Percentiles rank a stretch among this genome's conserved stretches.
Conservation (phyloP, 2,888 invertebrate species). For the Volucella bombylans region DNA sequence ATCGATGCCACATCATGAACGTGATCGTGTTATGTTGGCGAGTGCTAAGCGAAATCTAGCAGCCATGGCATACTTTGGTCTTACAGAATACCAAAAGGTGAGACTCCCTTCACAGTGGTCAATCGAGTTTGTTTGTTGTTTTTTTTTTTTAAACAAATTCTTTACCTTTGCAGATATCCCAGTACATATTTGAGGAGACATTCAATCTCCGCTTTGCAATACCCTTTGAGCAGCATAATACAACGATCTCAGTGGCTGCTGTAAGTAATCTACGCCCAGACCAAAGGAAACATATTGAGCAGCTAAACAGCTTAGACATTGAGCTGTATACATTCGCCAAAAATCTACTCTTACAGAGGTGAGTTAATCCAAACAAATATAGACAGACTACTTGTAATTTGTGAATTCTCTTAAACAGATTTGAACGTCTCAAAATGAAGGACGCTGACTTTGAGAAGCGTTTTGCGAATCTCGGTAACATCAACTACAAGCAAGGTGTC, state of each 20-base stretch:
- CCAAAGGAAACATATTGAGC: conserved; percentile 89
- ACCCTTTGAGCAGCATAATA: conserved; percentile 95
- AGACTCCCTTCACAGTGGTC: background rate
- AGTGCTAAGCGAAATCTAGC: conserved; percentile 97
- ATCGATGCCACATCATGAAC: conserved; percentile 88
- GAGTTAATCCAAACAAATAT: conserved; percentile 56
- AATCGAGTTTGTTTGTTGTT: background rate
- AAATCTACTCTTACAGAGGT: conserved; percentile 91
- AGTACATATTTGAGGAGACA: conserved; percentile 96
- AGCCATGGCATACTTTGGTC: conserved; percentile 97
- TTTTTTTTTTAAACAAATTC: background rate
- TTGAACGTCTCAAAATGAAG: conserved; percentile 90
- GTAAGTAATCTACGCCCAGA: conserved; percentile 89
- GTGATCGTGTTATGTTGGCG: conserved; percentile 93
- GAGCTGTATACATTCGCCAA: conserved; percentile 97
- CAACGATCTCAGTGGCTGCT: conserved; percentile 92
- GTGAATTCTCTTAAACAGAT: conserved; percentile 83
- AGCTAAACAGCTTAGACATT: conserved; percentile 93
- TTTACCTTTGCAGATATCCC: conserved; percentile 86
- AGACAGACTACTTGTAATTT: background rate
- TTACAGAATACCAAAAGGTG: conserved; percentile 95
- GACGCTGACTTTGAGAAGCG: conserved; percentile 92
- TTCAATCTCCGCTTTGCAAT: conserved; percentile 95
- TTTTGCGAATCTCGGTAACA: conserved; percentile 92
- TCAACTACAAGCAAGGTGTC: conserved; percentile 88